Base-by-base conservation (phyloP, 2,113 vertebrate genomes). In the Thymallus thymallus region DNA sequence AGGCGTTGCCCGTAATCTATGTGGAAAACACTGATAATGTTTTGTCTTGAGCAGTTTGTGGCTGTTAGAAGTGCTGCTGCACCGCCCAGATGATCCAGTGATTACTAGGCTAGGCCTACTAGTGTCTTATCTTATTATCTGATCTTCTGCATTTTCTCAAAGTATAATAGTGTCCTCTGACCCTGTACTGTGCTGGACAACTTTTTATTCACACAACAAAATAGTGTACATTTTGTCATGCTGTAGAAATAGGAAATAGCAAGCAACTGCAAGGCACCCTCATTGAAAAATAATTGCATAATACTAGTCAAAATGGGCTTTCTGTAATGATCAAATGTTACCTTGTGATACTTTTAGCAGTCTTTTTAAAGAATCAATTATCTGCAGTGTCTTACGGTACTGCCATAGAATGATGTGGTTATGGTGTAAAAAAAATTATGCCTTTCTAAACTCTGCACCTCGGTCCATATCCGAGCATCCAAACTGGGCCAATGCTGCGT, bases 21-120 rank as follows among this genome's bases (percentile, higher is more conserved):
- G 62, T 81, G 69, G 63, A 41, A 79, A 64, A 68, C 35, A 73
- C 85, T 81, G 85, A 90, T 89, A 82, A 55, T 48, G 79, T 56
- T 48, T 46, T 76, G 74, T 78, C 9, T 67, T 3, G 5, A 46
- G 61, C 75, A 62, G 68, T 76, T 82, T 76, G 55, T 61, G 70
- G 2, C 12, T 41, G 30, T 41, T n/a, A 60, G 16, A 55, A 22
- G 56, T 22, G 56, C 2, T 22, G 56, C 56, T 16, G 2, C 20
- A 60, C 56, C 6, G 3, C n/a, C 56, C 56, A 60, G n/a, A 9
- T 22, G 20, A 23, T 60, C 6, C 6, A 23, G 23, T 60, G 7
- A 60, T 10, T 3, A 23, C n/a, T 60, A 55, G 13, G 51, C 51
- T 41, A 41, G 9, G 9, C 35, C 35, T 41, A 51, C 14, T 51